A percentile compares a stretch with the other conserved stretches of the same genome.
These are phyloP conservation scores for Magallana nippona DNA, from an alignment of 2,888 invertebrate species.

Conservation along the genomic window DNA sequence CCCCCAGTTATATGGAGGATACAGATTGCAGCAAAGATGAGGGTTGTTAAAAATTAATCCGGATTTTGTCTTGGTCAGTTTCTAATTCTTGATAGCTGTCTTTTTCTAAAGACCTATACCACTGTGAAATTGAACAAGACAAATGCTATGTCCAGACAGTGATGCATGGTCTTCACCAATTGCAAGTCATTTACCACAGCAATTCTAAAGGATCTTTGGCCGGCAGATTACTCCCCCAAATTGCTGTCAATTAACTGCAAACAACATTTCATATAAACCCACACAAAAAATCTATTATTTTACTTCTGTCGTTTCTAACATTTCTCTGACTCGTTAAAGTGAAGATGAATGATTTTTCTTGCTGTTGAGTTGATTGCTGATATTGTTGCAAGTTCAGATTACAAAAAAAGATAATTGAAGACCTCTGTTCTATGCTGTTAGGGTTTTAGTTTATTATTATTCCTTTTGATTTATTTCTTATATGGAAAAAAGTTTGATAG, in stretches of 20 bases:
- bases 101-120: conserved; percentile 15
- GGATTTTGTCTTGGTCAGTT: not conserved
- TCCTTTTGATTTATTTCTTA: too few relatives aligned
- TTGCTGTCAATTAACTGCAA: conserved; percentile 26
- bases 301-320: conserved; percentile 24
- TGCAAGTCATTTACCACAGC: conserved; percentile 1
- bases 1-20: not conserved
- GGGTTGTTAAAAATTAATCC: conserved; percentile 19
- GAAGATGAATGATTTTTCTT: not conserved
- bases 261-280: conserved; percentile 29
- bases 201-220: not conserved
- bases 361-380: not conserved
- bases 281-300: conserved; percentile 18
- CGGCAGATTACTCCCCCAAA: not conserved
- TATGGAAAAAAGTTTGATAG: too few relatives aligned
- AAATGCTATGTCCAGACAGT: not conserved
- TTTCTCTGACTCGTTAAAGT: not conserved
- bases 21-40: not conserved
- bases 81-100: not conserved
- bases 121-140: conserved; percentile 32
- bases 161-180: not conserved
- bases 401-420: not conserved
- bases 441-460: too few relatives aligned
- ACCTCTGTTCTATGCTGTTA: not conserved
- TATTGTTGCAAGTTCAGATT: not conserved